Evolutionary conservation across 2,113 vertebrate genomes (phyloP).

Genomic region (Elachura formosa): DNA sequence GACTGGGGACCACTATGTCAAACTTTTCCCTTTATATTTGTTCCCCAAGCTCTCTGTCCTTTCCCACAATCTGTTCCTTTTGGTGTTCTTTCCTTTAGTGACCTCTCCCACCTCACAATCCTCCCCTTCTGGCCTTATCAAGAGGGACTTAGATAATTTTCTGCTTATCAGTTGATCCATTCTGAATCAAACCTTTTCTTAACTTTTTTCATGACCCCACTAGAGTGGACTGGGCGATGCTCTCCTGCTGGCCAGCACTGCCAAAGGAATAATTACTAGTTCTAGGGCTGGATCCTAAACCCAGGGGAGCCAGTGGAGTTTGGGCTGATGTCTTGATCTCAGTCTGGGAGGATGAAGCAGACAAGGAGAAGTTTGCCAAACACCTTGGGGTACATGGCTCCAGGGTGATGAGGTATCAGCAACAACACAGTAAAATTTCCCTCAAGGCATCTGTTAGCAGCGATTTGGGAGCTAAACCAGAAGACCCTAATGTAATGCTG

Average conservation of each 20-base stretch:
- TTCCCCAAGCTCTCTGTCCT: background rate
- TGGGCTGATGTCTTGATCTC: background rate
- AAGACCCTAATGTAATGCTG: background rate
- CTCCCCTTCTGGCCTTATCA: background rate
- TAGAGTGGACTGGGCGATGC: background rate
- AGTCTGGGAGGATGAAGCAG: background rate
- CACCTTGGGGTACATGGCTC: background rate
- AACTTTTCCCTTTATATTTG: background rate
- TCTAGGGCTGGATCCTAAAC: background rate
- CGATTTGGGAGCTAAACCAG: conserved; percentile 17
- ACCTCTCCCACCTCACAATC: background rate
- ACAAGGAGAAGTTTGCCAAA: conserved; percentile 2
- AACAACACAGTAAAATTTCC: background rate
- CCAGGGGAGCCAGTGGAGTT: background rate
- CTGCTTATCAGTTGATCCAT: background rate
- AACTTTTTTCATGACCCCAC: background rate
- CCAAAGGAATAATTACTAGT: background rate
- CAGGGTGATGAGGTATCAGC: background rate
- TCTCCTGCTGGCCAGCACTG: background rate
- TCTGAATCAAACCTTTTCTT: background rate
- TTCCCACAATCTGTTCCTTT: background rate
- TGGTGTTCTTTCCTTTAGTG: background rate
- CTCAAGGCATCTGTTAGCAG: background rate
- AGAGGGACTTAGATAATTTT: background rate
- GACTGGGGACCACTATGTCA: background rate